A percentile compares a stretch with the other conserved stretches of the same genome.
Evolutionary conservation across 2,888 invertebrate genomes (phyloP).

Genomic region (Flexamia atlantica): DNA sequence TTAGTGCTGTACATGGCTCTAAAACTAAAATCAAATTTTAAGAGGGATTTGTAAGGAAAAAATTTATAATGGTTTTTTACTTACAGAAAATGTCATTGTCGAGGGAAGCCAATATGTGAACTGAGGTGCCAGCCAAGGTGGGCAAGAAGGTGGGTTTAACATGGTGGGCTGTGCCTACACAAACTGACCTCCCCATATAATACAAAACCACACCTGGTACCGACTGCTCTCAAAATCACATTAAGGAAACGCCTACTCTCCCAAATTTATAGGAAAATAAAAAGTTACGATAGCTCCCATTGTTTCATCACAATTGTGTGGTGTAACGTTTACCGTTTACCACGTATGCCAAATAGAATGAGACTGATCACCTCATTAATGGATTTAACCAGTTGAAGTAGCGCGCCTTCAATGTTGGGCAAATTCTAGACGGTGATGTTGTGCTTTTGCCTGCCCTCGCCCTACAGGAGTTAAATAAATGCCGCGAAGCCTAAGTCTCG

Average conservation of each 20-base stretch:
- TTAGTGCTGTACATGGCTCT: no score
- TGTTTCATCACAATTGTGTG: no score
- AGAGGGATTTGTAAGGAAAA: background rate
- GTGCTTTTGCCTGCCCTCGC: no score
- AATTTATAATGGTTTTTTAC: background rate
- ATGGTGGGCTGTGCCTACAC: constrained; percentile 39
- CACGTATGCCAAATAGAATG: no score
- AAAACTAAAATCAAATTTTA: no score
- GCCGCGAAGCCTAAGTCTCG: no score
- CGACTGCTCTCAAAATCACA: background rate
- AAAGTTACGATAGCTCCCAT: no score
- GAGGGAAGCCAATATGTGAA: background rate
- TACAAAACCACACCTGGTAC: constrained; percentile 28
- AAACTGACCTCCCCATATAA: constrained; percentile 39
- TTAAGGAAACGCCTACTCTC: background rate
- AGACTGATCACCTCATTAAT: no score
- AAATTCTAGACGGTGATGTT: no score
- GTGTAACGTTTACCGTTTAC: background rate
- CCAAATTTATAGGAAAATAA: background rate
- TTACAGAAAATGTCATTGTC: constrained; percentile 32
- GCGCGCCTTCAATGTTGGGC: no score
- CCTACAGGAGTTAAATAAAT: no score
- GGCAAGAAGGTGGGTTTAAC: background rate
- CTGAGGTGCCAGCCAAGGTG: constrained; percentile 26
- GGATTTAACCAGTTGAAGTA: no score